These are phyloP conservation scores for Lynx canadensis DNA, from an alignment of 2,113 vertebrate species.

Conservation along the genomic window DNA sequence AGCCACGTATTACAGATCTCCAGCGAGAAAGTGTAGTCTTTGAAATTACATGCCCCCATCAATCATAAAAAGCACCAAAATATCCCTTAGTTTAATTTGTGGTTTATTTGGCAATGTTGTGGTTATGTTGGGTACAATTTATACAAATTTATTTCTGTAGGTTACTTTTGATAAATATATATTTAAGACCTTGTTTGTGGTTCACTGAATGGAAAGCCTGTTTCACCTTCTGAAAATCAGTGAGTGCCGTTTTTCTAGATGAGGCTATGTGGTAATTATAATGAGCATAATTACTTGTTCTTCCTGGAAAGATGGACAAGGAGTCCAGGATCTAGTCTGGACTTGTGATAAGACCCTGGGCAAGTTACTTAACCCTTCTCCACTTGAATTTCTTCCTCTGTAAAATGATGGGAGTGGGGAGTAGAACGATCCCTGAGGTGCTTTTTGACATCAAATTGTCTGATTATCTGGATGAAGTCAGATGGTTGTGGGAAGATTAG, in stretches of 20 bases:
- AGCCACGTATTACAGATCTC: neutral
- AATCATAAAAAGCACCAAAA: neutral
- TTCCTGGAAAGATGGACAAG: conserved; percentile 33
- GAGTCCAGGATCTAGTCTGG: neutral
- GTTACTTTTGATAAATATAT: conserved; percentile 44
- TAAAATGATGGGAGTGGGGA: neutral
- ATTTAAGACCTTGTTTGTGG: conserved; percentile 48
- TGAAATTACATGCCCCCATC: neutral
- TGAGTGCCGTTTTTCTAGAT: neutral
- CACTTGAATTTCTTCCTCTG: neutral
- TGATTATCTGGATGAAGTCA: conserved; percentile 1
- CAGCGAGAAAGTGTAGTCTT: neutral
- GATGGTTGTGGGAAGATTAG: neutral
- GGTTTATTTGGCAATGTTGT: conserved; percentile 31
- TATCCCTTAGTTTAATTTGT: conserved; percentile 17
- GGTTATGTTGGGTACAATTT: neutral
- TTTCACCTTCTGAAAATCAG: conserved; percentile 30
- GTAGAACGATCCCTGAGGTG: neutral
- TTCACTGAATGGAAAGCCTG: conserved; percentile 45
- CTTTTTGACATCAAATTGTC: neutral
- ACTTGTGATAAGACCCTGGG: neutral
- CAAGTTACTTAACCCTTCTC: neutral
- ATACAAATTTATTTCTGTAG: neutral
- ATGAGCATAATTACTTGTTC: conserved; percentile 10
- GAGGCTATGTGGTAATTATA: neutral